These are phyloP conservation scores for Nezara viridula DNA, from an alignment of 2,888 invertebrate species.

Conservation along the genomic window DNA sequence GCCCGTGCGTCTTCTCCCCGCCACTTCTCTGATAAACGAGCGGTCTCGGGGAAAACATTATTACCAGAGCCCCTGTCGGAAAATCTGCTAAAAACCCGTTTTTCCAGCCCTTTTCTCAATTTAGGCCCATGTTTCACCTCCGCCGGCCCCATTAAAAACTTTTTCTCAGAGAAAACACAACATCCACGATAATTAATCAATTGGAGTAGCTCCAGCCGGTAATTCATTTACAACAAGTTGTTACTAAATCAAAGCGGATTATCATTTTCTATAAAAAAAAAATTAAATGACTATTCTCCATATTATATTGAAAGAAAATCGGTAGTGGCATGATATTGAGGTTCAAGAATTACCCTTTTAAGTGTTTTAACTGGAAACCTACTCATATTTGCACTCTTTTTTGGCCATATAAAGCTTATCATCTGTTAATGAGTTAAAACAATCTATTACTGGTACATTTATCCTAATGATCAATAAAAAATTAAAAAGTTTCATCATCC, in stretches of 20 bases:
- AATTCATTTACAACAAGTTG: constrained; percentile 12
- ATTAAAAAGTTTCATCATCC: no score
- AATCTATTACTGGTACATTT: no score
- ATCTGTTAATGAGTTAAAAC: no score
- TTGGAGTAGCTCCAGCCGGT: neutral
- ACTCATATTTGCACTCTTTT: no score
- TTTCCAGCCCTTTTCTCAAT: constrained; percentile 26
- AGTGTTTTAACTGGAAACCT: no score
- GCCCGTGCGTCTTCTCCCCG: constrained; percentile 6
- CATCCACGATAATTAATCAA: constrained; percentile 24
- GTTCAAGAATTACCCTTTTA: no score
- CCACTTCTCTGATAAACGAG: neutral
- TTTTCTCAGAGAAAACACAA: neutral
- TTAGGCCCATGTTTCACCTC: constrained; percentile 24
- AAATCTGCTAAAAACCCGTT: constrained; percentile 32
- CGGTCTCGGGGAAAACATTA: constrained; percentile 43
- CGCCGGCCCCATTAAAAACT: neutral
- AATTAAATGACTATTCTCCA: neutral
- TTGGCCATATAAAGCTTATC: no score
- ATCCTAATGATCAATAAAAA: no score
- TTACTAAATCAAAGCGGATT: neutral
- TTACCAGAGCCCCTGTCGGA: constrained; percentile 1
- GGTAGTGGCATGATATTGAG: no score
- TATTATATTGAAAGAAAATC: no score
- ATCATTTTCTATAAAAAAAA: neutral